Evolutionary conservation across 2,797 vertebrate species (phyloP).

Genomic region (Oreochromis grahami): DNA sequence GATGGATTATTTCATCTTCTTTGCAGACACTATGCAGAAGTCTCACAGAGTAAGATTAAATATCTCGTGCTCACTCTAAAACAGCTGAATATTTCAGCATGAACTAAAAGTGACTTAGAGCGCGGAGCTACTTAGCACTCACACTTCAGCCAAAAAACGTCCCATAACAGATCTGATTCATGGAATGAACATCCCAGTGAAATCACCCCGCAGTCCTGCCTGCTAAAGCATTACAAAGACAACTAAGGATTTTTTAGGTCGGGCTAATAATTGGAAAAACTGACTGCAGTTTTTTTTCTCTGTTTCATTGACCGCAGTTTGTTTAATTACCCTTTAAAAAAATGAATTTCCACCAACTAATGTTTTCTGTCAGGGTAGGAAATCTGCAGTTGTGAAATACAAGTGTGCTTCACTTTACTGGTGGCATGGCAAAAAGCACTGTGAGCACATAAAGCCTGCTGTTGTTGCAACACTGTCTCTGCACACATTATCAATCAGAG

Average conservation of each 20-base stretch:
- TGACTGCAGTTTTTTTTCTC: conserved; percentile 53
- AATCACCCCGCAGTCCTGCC: conserved; percentile 43
- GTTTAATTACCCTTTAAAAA: conserved; percentile 54
- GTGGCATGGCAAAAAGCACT: conserved; percentile 39
- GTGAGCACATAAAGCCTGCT: conserved; percentile 21
- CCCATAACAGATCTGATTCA: conserved; percentile 51
- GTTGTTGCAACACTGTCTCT: conserved; percentile 44
- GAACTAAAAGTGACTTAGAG: conserved; percentile 43
- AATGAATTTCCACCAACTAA: conserved; percentile 61
- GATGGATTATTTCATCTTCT: conserved; percentile 7
- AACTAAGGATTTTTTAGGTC: conserved; percentile 70
- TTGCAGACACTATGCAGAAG: conserved; percentile 17
- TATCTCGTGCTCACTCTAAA: conserved; percentile 30
- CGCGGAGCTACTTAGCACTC: conserved; percentile 37
- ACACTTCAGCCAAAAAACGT: conserved; percentile 28
- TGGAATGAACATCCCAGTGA: conserved; percentile 50
- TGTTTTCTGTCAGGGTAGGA: conserved; percentile 68
- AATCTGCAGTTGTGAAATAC: conserved; percentile 55
- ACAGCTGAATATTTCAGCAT: conserved; percentile 46
- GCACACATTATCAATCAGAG: conserved; percentile 54
- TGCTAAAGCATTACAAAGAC: conserved; percentile 66
- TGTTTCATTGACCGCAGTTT: conserved; percentile 62
- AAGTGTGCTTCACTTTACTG: conserved; percentile 42
- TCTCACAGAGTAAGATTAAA: conserved; percentile 5
- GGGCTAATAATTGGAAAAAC: conserved; percentile 78